phyloP scores from a whole-genome alignment of 1,140 invertebrate genomes.

The Rhagoletis pomonella region DNA sequence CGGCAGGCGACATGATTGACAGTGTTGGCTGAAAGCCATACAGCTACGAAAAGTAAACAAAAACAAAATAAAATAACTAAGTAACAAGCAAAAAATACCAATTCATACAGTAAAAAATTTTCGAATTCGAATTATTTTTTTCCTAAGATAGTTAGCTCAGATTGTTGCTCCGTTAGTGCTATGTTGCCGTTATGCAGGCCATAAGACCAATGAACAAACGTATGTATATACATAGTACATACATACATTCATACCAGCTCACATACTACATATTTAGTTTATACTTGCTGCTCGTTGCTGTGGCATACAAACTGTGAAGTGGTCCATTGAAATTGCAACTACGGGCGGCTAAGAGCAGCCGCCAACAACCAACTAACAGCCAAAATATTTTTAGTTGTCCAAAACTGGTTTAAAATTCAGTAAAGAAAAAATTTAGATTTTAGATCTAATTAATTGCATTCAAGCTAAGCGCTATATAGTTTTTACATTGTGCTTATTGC shows the following conservation, averaged over 20 bases:
- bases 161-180: neutral
- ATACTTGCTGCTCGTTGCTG: neutral
- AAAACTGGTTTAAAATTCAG: neutral
- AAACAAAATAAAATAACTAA: neutral
- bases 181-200: neutral
- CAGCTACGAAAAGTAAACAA: neutral
- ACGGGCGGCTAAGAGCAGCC: neutral
- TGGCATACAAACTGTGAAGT: neutral
- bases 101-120: neutral
- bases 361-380: neutral
- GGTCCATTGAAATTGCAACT: slow-evolving; percentile 27
- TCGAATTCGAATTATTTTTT: neutral
- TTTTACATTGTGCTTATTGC: neutral
- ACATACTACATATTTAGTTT: no score
- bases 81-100: neutral
- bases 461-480: neutral
- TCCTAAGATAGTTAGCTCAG: neutral
- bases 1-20: neutral
- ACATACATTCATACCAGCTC: neutral
- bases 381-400: neutral
- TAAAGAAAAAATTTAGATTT: neutral
- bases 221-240: neutral
- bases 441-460: slow-evolving; percentile 54
- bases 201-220: neutral
- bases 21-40: neutral